Evolutionary conservation across 1,140 invertebrate genomes (phyloP).

Genomic region (Drosophila hydei): DNA sequence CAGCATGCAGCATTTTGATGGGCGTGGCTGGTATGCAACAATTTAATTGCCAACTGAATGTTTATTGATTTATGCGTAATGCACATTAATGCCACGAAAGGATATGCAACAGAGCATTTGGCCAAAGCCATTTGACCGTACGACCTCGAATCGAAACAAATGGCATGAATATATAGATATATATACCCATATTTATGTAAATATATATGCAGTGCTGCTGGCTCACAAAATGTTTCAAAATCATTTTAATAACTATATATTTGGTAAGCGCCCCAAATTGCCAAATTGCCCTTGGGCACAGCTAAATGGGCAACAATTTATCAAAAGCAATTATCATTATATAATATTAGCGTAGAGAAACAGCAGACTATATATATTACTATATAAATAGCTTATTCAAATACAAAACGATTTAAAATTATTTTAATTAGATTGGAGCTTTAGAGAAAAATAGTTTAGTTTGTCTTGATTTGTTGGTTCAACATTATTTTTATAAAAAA

Average conservation of each 20-base stretch:
- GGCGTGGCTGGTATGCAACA: constrained; percentile 53
- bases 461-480: too few species aligned
- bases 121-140: constrained; percentile 3
- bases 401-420: too few species aligned
- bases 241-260: constrained; percentile 35
- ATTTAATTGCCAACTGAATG: constrained; percentile 73
- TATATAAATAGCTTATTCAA: neutral
- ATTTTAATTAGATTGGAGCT: too few species aligned
- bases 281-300: constrained; percentile 19
- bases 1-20: constrained; percentile 45
- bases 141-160: constrained; percentile 14
- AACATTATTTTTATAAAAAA: too few species aligned
- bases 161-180: constrained; percentile 1
- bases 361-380: neutral
- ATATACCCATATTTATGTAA: neutral
- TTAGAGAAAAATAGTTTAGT: too few species aligned
- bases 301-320: constrained; percentile 15
- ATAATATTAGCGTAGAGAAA: neutral
- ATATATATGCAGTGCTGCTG: neutral
- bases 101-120: constrained; percentile 12
- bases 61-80: constrained; percentile 72
- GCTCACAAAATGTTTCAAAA: constrained; percentile 4
- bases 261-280: constrained; percentile 15
- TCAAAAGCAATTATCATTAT: constrained; percentile 10
- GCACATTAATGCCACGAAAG: constrained; percentile 58